These are phyloP conservation scores for Lophotriccus pileatus DNA, from an alignment of 2,797 vertebrate genomes.

Conservation along the genomic window DNA sequence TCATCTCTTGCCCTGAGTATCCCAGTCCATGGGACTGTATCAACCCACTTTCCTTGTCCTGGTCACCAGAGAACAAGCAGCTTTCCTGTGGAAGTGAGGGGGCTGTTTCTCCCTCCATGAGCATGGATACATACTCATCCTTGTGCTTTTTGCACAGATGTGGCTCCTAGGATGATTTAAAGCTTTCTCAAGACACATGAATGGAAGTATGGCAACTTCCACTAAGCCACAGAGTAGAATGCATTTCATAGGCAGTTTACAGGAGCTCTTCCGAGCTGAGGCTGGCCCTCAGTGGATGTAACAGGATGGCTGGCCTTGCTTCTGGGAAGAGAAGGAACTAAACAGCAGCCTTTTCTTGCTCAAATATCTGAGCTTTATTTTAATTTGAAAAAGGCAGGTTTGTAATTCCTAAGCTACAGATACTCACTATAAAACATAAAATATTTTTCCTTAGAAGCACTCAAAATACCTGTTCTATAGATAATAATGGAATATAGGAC, in stretches of 20 bases:
- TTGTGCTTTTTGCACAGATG: neutral
- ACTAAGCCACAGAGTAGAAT: neutral
- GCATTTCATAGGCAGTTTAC: neutral
- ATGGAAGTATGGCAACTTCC: neutral
- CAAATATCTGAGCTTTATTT: neutral
- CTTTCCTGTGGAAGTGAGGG: neutral
- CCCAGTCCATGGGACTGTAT: neutral
- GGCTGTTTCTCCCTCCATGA: neutral
- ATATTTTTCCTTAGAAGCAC: neutral
- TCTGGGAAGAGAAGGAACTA: neutral
- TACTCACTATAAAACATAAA: neutral
- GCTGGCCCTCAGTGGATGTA: neutral
- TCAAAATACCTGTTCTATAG: neutral
- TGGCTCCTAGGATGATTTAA: neutral
- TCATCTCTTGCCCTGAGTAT: neutral
- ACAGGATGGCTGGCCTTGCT: neutral
- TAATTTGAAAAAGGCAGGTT: neutral
- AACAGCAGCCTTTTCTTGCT: neutral
- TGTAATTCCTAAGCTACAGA: neutral
- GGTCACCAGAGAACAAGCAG: neutral
- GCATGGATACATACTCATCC: fast-evolving
- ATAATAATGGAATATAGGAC: neutral
- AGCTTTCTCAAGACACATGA: neutral
- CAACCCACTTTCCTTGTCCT: neutral
- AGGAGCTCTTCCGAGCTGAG: neutral